Percentiles rank a stretch among this genome's conserved stretches.
Conservation (phyloP, 2,113 vertebrate genomes). For the Cichladusa arquata region DNA sequence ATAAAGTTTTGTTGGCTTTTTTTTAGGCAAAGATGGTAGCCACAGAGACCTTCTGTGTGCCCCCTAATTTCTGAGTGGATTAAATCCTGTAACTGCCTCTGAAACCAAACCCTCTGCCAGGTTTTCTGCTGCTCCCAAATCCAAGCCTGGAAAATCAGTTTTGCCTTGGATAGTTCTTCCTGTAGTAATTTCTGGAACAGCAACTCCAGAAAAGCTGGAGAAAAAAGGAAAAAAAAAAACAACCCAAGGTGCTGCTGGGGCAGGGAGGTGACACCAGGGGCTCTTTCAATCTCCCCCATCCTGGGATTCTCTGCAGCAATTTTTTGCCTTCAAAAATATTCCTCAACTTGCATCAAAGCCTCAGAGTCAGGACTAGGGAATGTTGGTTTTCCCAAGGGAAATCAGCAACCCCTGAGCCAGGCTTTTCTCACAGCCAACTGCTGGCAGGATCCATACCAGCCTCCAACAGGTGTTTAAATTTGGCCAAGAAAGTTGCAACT, state of each 20-base stretch:
- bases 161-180: neutral
- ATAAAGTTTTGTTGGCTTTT: neutral
- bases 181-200: neutral
- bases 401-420: neutral
- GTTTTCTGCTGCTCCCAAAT: neutral
- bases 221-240: neutral
- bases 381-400: neutral
- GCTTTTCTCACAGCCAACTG: neutral
- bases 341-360: neutral
- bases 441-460: neutral
- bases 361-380: neutral
- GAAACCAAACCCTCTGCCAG: neutral
- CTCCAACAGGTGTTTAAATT: neutral
- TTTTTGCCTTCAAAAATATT: neutral
- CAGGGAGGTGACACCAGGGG: neutral
- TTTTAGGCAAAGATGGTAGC: neutral
- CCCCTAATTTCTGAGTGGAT: neutral
- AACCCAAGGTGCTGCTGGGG: rapidly evolving
- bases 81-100: neutral
- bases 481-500: too few species aligned
- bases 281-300: neutral
- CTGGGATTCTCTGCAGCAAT: neutral
- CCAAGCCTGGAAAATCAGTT: neutral
- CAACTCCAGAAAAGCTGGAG: neutral
- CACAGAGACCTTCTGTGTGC: neutral